These are phyloP conservation scores for Podarcis raffonei DNA, from an alignment of 2,113 vertebrate genomes.

Conservation along the genomic window DNA sequence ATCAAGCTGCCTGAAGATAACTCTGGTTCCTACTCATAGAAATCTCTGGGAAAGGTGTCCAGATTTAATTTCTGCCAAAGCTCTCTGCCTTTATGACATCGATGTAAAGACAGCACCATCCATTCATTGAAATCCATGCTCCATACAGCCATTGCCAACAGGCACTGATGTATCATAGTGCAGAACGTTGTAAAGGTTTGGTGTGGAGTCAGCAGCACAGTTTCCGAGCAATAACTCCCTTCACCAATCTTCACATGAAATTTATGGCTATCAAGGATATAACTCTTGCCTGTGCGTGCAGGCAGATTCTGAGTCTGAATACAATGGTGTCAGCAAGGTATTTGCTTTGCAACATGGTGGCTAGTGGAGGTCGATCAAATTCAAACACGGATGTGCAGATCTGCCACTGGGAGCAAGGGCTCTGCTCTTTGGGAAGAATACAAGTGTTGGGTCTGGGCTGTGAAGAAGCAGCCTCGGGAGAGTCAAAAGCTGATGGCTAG, in stretches of 20 bases:
- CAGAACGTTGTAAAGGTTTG: neutral
- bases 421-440: too few species aligned
- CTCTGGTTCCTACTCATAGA: neutral
- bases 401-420: too few species aligned
- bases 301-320: too few species aligned
- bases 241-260: neutral
- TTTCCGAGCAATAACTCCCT: neutral
- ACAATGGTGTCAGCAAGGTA: neutral
- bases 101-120: neutral
- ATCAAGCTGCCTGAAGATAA: neutral
- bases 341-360: neutral
- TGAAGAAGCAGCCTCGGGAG: too few species aligned
- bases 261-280: neutral
- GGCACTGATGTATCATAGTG: neutral
- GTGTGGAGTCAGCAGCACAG: neutral
- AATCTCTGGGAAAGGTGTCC: neutral
- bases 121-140: neutral
- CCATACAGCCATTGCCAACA: neutral
- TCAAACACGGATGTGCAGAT: too few species aligned
- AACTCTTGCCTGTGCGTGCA: neutral
- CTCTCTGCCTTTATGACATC: neutral
- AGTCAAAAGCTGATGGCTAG: too few species aligned
- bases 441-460: too few species aligned
- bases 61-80: neutral
- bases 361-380: neutral